These are phyloP conservation scores for Rhyzopertha dominica DNA, from an alignment of 1,140 invertebrate genomes.

Conservation along the genomic window DNA sequence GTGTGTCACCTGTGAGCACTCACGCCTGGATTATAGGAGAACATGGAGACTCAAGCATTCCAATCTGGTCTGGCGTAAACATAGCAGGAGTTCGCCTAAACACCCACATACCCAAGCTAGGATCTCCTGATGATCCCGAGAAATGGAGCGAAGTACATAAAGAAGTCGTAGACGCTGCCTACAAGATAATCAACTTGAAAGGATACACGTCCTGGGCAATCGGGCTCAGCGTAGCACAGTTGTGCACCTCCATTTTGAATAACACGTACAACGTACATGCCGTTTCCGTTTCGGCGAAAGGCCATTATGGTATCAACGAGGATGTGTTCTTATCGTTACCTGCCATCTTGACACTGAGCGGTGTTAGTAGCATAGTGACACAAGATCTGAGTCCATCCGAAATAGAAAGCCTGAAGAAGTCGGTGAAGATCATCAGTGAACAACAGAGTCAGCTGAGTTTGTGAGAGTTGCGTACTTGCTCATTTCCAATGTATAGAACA, in stretches of 20 bases:
- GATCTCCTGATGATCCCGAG: slow-evolving; percentile 64
- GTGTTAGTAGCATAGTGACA: slow-evolving; percentile 68
- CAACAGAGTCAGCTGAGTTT: slow-evolving; percentile 61
- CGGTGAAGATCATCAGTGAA: slow-evolving; percentile 59
- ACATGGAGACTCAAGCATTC: slow-evolving; percentile 80
- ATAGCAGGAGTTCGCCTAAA: slow-evolving; percentile 77
- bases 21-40: slow-evolving; percentile 86
- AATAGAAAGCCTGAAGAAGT: slow-evolving; percentile 58
- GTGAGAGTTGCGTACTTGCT: too few species aligned
- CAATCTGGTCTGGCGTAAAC: slow-evolving; percentile 88
- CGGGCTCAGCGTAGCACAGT: slow-evolving; percentile 68
- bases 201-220: slow-evolving; percentile 88
- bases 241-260: slow-evolving; percentile 65
- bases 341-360: slow-evolving; percentile 67
- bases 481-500: too few species aligned
- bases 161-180: slow-evolving; percentile 76
- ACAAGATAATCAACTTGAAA: slow-evolving; percentile 80
- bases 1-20: slow-evolving; percentile 71
- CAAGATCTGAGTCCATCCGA: slow-evolving; percentile 68
- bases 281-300: slow-evolving; percentile 72
- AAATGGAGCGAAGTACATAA: slow-evolving; percentile 72
- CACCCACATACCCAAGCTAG: slow-evolving; percentile 68
- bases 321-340: slow-evolving; percentile 83
- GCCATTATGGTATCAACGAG: slow-evolving; percentile 69
- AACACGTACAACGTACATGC: slow-evolving; percentile 73